These are phyloP conservation scores for Accipiter virgatus DNA, from an alignment of 2,113 vertebrate genomes.

Conservation along the genomic window DNA sequence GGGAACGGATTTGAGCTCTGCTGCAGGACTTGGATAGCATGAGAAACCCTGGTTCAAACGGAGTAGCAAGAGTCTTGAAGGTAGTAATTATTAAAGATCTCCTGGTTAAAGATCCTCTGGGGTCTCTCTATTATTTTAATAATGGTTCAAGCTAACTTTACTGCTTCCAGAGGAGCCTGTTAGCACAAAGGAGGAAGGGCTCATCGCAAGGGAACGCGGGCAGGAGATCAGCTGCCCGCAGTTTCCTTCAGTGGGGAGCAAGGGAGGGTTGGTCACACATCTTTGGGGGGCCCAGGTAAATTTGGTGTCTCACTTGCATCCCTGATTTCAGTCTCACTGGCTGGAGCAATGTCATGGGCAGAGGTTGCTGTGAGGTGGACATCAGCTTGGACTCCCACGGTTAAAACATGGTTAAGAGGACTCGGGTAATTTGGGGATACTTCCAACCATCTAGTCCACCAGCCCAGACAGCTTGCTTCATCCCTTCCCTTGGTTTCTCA, in stretches of 20 bases:
- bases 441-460: not conserved
- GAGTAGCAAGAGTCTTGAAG: conserved; percentile 32
- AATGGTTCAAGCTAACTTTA: conserved; percentile 2
- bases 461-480: not conserved
- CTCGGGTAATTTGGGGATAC: not conserved
- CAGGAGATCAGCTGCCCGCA: not conserved
- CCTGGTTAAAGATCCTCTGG: conserved; percentile 8
- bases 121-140: conserved; percentile 41
- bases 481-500: not conserved
- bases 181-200: not conserved
- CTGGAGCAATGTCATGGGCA: not conserved
- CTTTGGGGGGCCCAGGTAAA: not conserved
- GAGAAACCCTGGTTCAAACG: conserved; percentile 15
- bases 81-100: conserved; percentile 49
- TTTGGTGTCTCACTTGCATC: not conserved
- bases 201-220: not conserved
- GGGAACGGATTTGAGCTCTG: not conserved
- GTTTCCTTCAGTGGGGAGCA: not conserved
- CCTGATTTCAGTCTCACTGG: not conserved
- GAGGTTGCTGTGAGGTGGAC: not conserved
- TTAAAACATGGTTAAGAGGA: not conserved
- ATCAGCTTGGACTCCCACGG: rapidly evolving
- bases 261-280: not conserved
- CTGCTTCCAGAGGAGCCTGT: not conserved
- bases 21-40: not conserved